These are phyloP conservation scores for Percopsis omiscomaycus DNA, from an alignment of 2,797 vertebrate species.

Conservation along the genomic window DNA sequence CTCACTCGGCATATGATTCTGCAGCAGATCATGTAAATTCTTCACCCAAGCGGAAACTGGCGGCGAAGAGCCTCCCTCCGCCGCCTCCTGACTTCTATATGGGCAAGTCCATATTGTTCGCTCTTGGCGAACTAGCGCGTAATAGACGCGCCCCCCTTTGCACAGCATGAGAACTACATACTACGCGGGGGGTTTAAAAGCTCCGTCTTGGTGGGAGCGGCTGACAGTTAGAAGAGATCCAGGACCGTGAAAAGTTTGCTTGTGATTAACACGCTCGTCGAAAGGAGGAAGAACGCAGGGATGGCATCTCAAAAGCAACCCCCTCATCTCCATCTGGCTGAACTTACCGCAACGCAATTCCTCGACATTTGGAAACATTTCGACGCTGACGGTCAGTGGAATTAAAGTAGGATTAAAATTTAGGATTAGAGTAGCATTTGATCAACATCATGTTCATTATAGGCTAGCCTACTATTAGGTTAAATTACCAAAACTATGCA, in stretches of 20 bases:
- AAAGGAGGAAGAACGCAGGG: constrained; percentile 40
- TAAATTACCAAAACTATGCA: background rate
- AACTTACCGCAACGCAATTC: constrained; percentile 92
- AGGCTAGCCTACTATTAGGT: background rate
- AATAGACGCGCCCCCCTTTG: constrained; percentile 65
- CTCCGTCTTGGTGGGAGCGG: constrained; percentile 52
- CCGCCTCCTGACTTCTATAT: constrained; percentile 11
- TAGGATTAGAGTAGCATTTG: background rate
- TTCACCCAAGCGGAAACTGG: constrained; percentile 25
- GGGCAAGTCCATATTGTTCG: background rate
- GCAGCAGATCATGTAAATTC: constrained; percentile 15
- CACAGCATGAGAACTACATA: constrained; percentile 31
- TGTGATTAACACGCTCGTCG: constrained; percentile 32
- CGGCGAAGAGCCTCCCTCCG: constrained; percentile 9
- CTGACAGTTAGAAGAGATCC: constrained; percentile 54
- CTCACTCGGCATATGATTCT: background rate
- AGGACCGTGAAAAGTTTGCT: constrained; percentile 60
- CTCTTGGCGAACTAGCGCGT: constrained; percentile 3
- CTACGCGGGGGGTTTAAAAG: constrained; percentile 74
- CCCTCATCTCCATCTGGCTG: constrained; percentile 87
- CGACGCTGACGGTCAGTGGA: constrained; percentile 89
- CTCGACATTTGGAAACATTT: constrained; percentile 95
- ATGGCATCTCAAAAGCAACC: constrained; percentile 85
- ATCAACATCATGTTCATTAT: background rate
- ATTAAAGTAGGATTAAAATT: no score